Evolutionary conservation across 2,888 invertebrate genomes (phyloP).

Genomic region (Spilarctia lutea): DNA sequence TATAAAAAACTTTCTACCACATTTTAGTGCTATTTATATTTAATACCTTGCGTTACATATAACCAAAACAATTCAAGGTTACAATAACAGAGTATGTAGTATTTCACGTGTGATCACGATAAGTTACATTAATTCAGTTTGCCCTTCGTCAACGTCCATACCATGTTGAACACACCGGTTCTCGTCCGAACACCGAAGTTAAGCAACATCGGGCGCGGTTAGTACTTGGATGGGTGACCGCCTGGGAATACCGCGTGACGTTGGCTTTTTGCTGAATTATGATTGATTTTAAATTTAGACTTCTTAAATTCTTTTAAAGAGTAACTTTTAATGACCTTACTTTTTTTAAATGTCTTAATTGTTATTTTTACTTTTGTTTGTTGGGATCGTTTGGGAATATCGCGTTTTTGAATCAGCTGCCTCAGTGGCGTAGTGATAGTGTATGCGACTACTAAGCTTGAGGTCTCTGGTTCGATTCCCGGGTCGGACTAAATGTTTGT

Average conservation of each 20-base stretch:
- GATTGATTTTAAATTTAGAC: too few species aligned
- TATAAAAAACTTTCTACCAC: not conserved
- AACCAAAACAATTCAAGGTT: not conserved
- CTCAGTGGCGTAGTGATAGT: too few species aligned
- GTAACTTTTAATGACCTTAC: too few species aligned
- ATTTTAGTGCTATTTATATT: not conserved
- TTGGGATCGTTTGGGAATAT: too few species aligned
- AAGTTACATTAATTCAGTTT: not conserved
- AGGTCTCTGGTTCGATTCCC: too few species aligned
- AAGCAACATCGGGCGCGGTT: slow-evolving; percentile 80
- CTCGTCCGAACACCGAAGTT: slow-evolving; percentile 82
- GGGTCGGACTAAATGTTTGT: too few species aligned
- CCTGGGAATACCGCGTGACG: slow-evolving; percentile 72
- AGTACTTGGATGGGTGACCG: slow-evolving; percentile 78
- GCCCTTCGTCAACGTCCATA: slow-evolving; percentile 54
- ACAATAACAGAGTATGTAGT: not conserved
- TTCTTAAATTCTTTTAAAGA: too few species aligned
- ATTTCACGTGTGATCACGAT: not conserved
- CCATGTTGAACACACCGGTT: slow-evolving; percentile 79
- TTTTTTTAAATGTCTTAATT: too few species aligned
- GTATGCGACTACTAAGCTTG: too few species aligned
- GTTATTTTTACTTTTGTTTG: not conserved
- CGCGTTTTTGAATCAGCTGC: too few species aligned
- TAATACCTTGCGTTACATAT: not conserved
- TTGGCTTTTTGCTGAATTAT: slow-evolving; percentile 56